A percentile compares a stretch with the other conserved stretches of the same genome.
Evolutionary conservation across 2,113 vertebrate genomes (phyloP).

Genomic region (Paramormyrops kingsleyae): DNA sequence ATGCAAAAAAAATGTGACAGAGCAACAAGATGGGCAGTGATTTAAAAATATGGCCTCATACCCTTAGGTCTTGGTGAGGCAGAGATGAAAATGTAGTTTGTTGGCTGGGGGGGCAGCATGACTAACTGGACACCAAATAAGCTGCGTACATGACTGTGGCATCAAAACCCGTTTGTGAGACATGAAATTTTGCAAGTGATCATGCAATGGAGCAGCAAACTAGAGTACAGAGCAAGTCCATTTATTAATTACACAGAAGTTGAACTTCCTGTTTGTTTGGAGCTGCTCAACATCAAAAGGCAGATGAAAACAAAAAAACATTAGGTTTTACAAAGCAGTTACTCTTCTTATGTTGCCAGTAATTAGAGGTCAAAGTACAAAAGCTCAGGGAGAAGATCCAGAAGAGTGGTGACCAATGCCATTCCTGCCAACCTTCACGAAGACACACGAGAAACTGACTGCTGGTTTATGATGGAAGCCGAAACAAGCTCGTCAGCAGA

Average conservation of each 20-base stretch:
- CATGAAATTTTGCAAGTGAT: not conserved
- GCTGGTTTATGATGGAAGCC: not conserved
- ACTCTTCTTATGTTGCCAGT: not conserved
- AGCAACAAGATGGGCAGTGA: not conserved
- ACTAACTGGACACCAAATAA: not conserved
- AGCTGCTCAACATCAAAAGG: not conserved
- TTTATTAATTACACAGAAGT: not conserved
- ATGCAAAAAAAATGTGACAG: not conserved
- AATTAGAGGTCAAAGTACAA: not conserved
- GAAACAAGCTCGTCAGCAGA: not conserved
- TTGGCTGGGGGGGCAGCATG: not conserved
- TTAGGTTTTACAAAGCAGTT: not conserved
- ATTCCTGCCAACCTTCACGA: not conserved
- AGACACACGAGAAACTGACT: not conserved
- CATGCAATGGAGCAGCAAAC: not conserved
- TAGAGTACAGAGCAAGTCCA: not conserved
- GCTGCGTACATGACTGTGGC: not conserved
- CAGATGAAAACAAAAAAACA: not conserved
- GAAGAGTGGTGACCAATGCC: not conserved
- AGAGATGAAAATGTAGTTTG: not conserved
- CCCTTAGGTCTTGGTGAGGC: not conserved
- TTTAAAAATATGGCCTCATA: not conserved
- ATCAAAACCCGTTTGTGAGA: not conserved
- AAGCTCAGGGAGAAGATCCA: not conserved
- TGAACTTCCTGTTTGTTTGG: not conserved